Evolutionary conservation across 2,888 invertebrate species (phyloP), one percentile per base, ranked within the genome.

Genomic region (Azorinus chamasolen): DNA sequence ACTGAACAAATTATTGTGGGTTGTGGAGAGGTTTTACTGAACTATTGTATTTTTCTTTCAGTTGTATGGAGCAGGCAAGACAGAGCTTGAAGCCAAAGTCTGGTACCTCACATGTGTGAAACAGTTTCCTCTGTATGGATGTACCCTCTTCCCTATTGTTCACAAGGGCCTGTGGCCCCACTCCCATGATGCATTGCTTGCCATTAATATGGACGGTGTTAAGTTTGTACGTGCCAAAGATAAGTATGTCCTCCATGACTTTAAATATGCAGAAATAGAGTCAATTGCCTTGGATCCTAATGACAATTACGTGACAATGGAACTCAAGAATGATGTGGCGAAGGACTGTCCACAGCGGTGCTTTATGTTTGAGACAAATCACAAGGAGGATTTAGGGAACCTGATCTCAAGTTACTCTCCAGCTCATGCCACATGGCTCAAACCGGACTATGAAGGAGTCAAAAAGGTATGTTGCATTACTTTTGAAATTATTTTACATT

Each of bases 81-180:
- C 96, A 0, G 98, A 98, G 91, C 94, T 98, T 50, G 97, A 97
- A 0, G 97, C 98, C 20, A 98, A 98, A 94, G 97, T 98, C 24
- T 94, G 98, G 82, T 98, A 98, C 93, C 94, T 98, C 77, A 97
- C 97, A 0, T 98, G 98, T 90, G 98, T 98, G 5, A 98, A 98
- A 97, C 98, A 98, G 93, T 98, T 98, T 93, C 98, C 98, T 0
- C 94, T 98, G 0, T 97, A 97, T 84, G 97, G 97, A 6, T 96
- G 97, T 71, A 97, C 97, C 43, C 95, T 96, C 90, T 97, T 96
- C 94, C 96, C 96, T 14, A 98, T 98, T 74, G 96, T 96, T 0
- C 98, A 98, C 93, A 96, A 97, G 83, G 98, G 98, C 16, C 97
- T 97, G 90, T 98, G 98, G 97, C 96, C 97, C 5, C 98, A 97